phyloP scores from a whole-genome alignment of 1,140 invertebrate genomes.

The Cydia strobilella region DNA sequence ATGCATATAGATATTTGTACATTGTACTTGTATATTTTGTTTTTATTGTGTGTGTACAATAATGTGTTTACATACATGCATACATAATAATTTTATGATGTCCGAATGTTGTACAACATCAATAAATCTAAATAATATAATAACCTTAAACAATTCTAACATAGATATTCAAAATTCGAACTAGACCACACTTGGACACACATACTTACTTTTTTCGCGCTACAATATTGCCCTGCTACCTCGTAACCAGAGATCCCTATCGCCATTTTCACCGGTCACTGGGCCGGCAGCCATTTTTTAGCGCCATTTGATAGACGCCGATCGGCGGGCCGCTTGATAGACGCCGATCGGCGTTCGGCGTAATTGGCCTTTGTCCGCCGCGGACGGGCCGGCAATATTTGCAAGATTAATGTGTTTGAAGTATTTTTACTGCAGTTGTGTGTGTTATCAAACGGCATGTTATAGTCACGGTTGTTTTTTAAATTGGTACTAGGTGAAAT shows the following conservation, averaged over 20 bases:
- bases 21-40: too few relatives aligned
- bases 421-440: background rate
- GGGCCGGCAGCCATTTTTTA: slow-evolving; percentile 33
- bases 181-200: too few relatives aligned
- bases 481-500: background rate
- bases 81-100: too few relatives aligned
- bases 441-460: too few relatives aligned
- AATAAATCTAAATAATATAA: too few relatives aligned
- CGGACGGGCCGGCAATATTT: slow-evolving; percentile 7
- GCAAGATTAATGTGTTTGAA: background rate
- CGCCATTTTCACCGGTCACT: slow-evolving; percentile 32
- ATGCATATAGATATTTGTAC: too few relatives aligned
- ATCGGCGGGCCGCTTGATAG: slow-evolving; percentile 28
- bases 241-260: background rate
- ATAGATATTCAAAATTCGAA: too few relatives aligned
- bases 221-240: background rate
- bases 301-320: slow-evolving; percentile 38
- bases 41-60: too few relatives aligned
- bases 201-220: too few relatives aligned
- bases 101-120: too few relatives aligned
- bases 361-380: slow-evolving; percentile 28
- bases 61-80: too few relatives aligned
- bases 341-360: slow-evolving; percentile 24
- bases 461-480: background rate
- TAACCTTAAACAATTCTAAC: too few relatives aligned